A percentile compares a stretch with the other conserved stretches of the same genome.
Conservation (phyloP, 2,113 vertebrate species). For the Dasyprocta punctata region DNA sequence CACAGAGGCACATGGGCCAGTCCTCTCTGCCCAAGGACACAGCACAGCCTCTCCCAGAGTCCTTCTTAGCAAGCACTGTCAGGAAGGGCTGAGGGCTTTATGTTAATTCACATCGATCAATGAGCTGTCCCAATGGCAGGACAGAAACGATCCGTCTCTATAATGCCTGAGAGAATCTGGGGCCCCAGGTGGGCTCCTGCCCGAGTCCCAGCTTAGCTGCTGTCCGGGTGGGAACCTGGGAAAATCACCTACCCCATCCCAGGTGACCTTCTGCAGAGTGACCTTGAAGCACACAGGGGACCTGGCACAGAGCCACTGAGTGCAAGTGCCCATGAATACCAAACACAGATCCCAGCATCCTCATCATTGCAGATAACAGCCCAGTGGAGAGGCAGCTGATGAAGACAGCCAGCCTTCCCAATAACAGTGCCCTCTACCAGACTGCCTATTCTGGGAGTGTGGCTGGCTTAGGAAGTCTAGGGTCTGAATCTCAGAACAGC, state of each 20-base stretch:
- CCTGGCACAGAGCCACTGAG: no score
- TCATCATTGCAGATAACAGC: background rate
- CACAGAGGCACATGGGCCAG: background rate
- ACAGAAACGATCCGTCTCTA: background rate
- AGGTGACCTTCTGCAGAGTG: background rate
- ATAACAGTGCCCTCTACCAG: background rate
- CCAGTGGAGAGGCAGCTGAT: background rate
- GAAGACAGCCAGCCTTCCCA: background rate
- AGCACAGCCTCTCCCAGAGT: background rate
- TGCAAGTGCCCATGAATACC: no score
- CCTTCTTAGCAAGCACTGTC: no score
- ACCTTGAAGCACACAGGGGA: background rate
- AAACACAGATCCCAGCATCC: background rate
- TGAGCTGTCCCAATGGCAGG: background rate
- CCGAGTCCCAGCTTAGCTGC: background rate
- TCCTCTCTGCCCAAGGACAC: background rate
- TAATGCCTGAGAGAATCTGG: background rate
- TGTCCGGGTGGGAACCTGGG: background rate
- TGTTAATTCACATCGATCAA: background rate
- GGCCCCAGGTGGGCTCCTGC: background rate
- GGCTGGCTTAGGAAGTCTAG: background rate
- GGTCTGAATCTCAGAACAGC: background rate
- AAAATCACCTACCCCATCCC: background rate
- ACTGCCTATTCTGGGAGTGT: background rate
- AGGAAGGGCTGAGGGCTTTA: background rate